These are phyloP conservation scores for Coluber constrictor DNA, from an alignment of 2,797 vertebrate species.

Conservation along the genomic window DNA sequence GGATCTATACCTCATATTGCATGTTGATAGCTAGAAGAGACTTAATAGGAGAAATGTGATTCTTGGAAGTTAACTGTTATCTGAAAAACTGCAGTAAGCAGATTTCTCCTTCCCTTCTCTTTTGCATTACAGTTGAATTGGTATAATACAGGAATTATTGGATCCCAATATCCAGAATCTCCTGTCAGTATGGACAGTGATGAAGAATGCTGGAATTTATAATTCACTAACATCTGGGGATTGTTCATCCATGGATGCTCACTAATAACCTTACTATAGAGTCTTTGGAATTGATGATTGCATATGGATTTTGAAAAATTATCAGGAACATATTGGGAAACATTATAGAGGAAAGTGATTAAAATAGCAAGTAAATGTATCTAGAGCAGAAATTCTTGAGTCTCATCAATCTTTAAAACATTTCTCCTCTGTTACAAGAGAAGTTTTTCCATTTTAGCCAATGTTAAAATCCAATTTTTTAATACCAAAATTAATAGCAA, in stretches of 20 bases:
- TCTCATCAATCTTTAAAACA: neutral
- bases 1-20: neutral
- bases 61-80: neutral
- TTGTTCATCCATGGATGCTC: neutral
- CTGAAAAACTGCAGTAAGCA: neutral
- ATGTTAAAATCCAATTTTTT: neutral
- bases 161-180: neutral
- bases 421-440: neutral
- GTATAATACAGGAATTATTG: neutral
- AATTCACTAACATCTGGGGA: neutral
- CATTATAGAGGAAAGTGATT: neutral
- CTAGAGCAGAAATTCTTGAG: neutral
- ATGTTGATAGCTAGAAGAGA: neutral
- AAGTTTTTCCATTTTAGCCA: neutral
- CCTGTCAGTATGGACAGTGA: neutral
- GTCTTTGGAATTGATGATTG: neutral
- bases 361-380: neutral
- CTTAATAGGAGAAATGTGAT: neutral
- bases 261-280: neutral
- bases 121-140: neutral
- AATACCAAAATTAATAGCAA: neutral
- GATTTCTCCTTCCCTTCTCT: fast-evolving
- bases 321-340: neutral
- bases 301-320: neutral
- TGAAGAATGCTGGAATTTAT: neutral